Base-by-base conservation (phyloP, 2,113 vertebrate species). In the Bufo gargarizans region DNA sequence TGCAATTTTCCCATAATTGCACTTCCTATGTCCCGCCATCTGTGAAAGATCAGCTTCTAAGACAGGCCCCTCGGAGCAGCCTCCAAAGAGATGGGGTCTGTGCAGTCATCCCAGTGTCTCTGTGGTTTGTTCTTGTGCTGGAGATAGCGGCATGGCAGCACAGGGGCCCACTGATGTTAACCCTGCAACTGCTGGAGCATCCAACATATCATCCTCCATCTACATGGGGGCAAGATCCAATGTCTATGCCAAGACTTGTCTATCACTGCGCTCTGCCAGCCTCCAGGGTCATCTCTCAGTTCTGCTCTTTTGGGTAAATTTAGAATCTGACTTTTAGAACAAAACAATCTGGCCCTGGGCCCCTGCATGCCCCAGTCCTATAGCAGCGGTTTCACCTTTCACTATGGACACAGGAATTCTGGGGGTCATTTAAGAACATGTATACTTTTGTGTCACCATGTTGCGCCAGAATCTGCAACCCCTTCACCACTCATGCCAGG, bases 31-130 rank as follows among this genome's bases (percentile, higher is more conserved):
- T 93, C 94, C 92, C 90, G 84, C 93, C 94, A 92, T 95, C 96
- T 97, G 96, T 45, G 93, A 96, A 96, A 93, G 94, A 97, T 97
- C 97, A 96, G 92, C 90, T 92, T 72, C 88, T 95, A 95, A 96
- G 95, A 96, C 91, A 91, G 92, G 71, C 78, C 84, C 88, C 88
- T 53, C 49, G 72, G 65, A 90, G 82, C 49, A 90, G 14, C 58
- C 11, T 22, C 69, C 50, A 22, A 63, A 74, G 81, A 22, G 45
- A 77, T 77, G 85, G 85, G 85, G 85, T 76, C 85, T 77, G 85
- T 78, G 72, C 12, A 86, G 65, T 77, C 85, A 86, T 77, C 22
- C 8, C 65, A 47, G 22, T 58, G 63, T 82, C 78, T 71, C 86
- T 53, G 33, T 14, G 19, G 6, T 16, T 14, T 16, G 43, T 72